Percentiles rank a stretch among this genome's conserved stretches.
Evolutionary conservation across 92 coral and sea anemone species (phyloP).

Genomic region (Actinostola sp.): DNA sequence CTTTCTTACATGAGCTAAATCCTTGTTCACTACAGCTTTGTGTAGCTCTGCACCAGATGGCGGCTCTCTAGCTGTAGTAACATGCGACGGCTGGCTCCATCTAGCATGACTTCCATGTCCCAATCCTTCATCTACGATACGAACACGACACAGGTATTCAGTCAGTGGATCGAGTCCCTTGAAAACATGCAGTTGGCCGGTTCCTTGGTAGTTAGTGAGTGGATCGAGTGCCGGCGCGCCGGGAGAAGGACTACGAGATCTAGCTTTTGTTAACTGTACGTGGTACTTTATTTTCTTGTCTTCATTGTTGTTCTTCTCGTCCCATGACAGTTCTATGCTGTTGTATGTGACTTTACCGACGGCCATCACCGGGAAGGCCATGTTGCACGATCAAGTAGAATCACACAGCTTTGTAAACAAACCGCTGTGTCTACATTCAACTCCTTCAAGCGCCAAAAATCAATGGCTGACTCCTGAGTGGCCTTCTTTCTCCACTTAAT

Average conservation of each 20-base stretch:
- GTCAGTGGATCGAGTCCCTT: constrained; percentile 88
- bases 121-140: constrained; percentile 62
- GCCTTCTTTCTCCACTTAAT: too few species aligned
- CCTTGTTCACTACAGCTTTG: constrained; percentile 82
- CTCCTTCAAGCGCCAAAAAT: background rate
- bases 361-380: constrained; percentile 41
- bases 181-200: constrained; percentile 73
- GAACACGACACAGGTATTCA: constrained; percentile 72
- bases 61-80: constrained; percentile 87
- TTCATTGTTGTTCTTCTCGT: constrained; percentile 45
- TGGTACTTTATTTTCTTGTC: constrained; percentile 65
- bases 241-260: constrained; percentile 76
- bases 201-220: constrained; percentile 90
- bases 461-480: too few species aligned
- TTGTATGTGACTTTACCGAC: constrained; percentile 91
- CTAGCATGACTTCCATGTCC: constrained; percentile 50
- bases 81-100: constrained; percentile 80
- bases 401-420: constrained; percentile 16
- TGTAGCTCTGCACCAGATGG: constrained; percentile 98
- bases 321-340: constrained; percentile 95
- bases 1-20: constrained; percentile 76
- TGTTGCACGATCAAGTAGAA: background rate
- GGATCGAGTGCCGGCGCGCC: constrained; percentile 89
- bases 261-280: constrained; percentile 77
- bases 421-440: constrained; percentile 7